Conservation (phyloP, 2,113 vertebrate species). For the Eudorcas thomsonii region DNA sequence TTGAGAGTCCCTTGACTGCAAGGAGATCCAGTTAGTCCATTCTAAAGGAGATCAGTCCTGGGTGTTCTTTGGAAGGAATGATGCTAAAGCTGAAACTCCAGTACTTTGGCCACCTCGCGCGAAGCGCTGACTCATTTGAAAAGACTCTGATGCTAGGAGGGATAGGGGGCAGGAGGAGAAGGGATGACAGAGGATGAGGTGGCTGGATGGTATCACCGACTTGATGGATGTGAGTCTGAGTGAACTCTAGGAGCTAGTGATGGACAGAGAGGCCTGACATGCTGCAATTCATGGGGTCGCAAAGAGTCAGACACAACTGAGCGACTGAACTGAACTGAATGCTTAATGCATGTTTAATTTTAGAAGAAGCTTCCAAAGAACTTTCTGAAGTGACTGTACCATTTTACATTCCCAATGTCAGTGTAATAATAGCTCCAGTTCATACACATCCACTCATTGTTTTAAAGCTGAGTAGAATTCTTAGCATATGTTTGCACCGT, state of each 20-base stretch:
- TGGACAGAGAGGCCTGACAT: background rate
- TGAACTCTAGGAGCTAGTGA: background rate
- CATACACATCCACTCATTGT: background rate
- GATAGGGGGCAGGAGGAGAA: no score
- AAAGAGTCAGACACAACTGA: background rate
- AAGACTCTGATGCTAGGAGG: background rate
- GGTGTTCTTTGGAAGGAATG: background rate
- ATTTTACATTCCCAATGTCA: background rate
- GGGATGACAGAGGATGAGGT: background rate
- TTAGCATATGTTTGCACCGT: background rate
- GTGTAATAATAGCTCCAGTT: background rate
- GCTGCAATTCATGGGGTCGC: background rate
- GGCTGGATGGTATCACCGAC: background rate
- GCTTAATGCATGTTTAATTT: background rate
- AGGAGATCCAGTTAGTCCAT: no score
- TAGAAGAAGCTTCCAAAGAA: background rate
- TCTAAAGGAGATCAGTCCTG: background rate
- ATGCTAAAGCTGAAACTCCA: background rate
- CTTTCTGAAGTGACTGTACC: background rate
- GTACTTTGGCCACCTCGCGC: background rate
- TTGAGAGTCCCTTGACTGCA: background rate
- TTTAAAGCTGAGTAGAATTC: background rate
- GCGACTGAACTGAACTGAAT: background rate
- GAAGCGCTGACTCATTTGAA: background rate
- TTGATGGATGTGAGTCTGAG: background rate